phyloP scores from a whole-genome alignment of 1,140 invertebrate species.

The Macrobrachium nipponense region DNA sequence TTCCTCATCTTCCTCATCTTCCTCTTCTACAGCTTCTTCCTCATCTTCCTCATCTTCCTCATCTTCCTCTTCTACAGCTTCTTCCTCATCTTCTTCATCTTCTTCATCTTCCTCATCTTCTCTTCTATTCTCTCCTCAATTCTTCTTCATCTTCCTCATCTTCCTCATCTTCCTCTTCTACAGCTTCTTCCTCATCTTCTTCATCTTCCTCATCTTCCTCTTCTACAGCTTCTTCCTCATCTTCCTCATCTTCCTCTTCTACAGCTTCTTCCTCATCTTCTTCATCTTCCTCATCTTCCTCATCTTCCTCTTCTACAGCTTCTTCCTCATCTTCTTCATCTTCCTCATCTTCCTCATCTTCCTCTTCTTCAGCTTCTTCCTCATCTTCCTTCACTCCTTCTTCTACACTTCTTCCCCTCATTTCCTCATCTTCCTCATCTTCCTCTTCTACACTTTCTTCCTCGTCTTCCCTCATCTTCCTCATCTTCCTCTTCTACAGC shows the following conservation, averaged over 20 bases:
- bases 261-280: background rate
- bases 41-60: background rate
- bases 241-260: constrained; percentile 1
- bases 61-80: background rate
- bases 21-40: background rate
- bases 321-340: background rate
- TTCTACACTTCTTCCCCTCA: no score
- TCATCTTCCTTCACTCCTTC: background rate
- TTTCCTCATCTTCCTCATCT: no score
- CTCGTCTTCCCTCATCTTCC: background rate
- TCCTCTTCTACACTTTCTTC: background rate
- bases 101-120: background rate
- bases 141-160: no score
- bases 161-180: background rate
- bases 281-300: background rate
- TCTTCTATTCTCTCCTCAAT: constrained; percentile 1
- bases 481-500: background rate
- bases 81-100: constrained; percentile 2
- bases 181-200: background rate
- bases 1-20: no score
- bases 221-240: background rate
- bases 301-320: background rate
- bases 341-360: background rate
- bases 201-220: background rate
- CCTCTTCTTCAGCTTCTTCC: background rate